Base-by-base conservation (phyloP, 2,113 vertebrate species). In the Oreochromis niloticus region DNA sequence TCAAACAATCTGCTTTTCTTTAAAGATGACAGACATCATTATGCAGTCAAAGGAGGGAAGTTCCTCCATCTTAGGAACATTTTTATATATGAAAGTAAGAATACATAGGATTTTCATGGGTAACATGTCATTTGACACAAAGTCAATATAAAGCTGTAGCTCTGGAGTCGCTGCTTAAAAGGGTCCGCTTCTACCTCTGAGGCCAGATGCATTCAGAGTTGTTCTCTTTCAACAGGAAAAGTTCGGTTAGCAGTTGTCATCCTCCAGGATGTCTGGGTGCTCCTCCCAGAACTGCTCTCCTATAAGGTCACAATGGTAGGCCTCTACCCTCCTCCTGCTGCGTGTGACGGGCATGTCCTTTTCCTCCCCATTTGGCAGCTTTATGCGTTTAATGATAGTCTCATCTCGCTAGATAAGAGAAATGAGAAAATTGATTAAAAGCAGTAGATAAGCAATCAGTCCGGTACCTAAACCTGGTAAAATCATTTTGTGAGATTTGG, bases 221-320 rank as follows among this genome's bases (percentile, higher is more conserved):
- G 8, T 46, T 83, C 41, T 79, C 41, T 48, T 39, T n/a, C 24
- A 57, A 46, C 30, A 54, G 59, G 6, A 48, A 80, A 84, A 80
- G 12, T 82, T 73, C 22, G 10, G 78, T 86, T 80, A 98, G 88
- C 96, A 97, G 90, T 93, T 92, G 46, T 97, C 96, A 9, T 96
- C 96, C 87, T 97, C 96, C 79, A 99, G 95, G 90, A 99, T 96
- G 79, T 97, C 96, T 1, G 96, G 95, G 90, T 99, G 97, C 32
- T 98, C 97, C 61, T 97, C 96, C 99, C 99, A 99, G 93, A 99
- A 99, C 90, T 97, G 94, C n/a, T 99, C 97, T 41, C 97, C 97
- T 41, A 99, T 99, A 52, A 99, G 94, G 90, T 99, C 98, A 19
- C 97, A 97, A 90, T 98, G 95, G 86, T 97, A 84, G 10, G 96